Evolutionary conservation across 2,113 vertebrate species (phyloP), one percentile per base, ranked within the genome.

Genomic region (Odocoileus hemionus): DNA sequence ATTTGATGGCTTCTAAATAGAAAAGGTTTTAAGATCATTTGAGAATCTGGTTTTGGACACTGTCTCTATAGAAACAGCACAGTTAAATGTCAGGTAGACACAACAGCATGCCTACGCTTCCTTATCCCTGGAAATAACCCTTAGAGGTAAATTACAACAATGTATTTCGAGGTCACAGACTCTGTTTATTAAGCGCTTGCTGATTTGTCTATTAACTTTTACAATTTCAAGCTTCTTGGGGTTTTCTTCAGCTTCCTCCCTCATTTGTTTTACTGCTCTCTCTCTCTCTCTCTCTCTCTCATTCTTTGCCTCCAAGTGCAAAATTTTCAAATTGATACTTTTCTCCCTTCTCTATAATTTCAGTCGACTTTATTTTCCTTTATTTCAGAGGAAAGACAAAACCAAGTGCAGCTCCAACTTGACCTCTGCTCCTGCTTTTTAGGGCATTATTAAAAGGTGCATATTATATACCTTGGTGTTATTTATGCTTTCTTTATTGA

Each of bases 281-380:
- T 28, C 21, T 36, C 36, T 74, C 25, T 28, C 21, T 36, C 36
- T 36, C 36, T 70, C 67, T 70, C 43, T 28, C 28, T 19, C 78
- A 13, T 52, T 60, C 36, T 54, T 89, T 79, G 79, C 3, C 28
- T 92, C 86, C 50, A 89, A 90, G 64, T 52, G 12, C 15, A 91
- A 57, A 94, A 94, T 74, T 96, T 95, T 90, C 80, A 88, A 89
- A 28, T 13, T 26, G 58, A 23, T 92, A 85, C 14, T 80, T 91
- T 74, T 21, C 2, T 10, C 16, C 7, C 45, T 89, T 89, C 55
- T 88, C 19, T 70, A 70, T 13, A 78, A 23, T 76, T 23, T 96
- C 83, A 84, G 15, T 36, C 57, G 12, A 17, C 10, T 86, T 94
- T 86, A 23, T 85, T 64, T 89, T 95, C 26, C 16, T 85, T 74